Evolutionary conservation across 1,140 invertebrate species (phyloP), one percentile per base, ranked within the genome.

Genomic region (Ips typographus): DNA sequence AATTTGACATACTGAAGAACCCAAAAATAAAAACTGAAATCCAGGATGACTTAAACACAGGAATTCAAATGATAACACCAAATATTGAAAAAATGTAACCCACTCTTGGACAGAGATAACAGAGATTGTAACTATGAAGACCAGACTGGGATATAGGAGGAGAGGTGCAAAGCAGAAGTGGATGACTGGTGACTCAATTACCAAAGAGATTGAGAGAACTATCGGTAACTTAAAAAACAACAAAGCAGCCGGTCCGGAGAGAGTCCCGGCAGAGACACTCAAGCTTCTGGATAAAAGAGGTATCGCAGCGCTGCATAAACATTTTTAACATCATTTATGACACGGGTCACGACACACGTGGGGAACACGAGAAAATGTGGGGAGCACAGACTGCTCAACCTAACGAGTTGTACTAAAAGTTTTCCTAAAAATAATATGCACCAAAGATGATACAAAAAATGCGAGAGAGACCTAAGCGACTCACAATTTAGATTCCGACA

Each of bases 371-470:
- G 44, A 47, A 47, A 47, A 47, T 47, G n/a, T 47, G n/a, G n/a
- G 44, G 44, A 47, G 44, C 4, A 47, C 44, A 47, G 44, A 47
- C 44, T 47, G 4, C 4, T 47, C 44, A 47, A n/a, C 44, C 44
- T 47, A 47, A 47, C n/a, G 44, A 4, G 44, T 47, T n/a, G n/a
- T n/a, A 47, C n/a, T 47, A 4, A 5, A 5, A 47, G n/a, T 5
- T 5, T 47, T 47, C n/a, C 44, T n/a, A 47, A 47, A 47, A 47
- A 47, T 47, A 47, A 47, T 47, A 47, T n/a, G n/a, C 44, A n/a
- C n/a, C n/a, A n/a, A n/a, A n/a, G n/a, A n/a, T n/a, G n/a, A 47
- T 47, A 47, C 44, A 47, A n/a, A 47, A 47, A 47, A 47, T 47
- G 44, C 4, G 44, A 47, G 44, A n/a, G n/a, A n/a, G n/a, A n/a